Evolutionary conservation across 2,113 vertebrate species (phyloP).

Genomic region (Xiphophorus maculatus): DNA sequence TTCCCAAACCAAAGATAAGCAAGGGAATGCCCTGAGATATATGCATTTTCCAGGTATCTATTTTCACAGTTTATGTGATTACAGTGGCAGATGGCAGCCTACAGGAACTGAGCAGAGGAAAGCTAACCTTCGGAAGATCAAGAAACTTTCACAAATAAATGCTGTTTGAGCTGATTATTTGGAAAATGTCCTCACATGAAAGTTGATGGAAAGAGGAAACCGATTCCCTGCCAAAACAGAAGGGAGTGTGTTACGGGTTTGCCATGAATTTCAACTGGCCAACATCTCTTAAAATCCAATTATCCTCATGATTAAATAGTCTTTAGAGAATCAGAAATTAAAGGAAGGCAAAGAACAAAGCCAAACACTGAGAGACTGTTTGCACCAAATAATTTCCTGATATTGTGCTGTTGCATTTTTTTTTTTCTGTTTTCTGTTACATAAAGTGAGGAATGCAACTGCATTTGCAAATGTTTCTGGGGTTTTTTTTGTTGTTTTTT

Average conservation of each 20-base stretch:
- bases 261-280: not conserved
- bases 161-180: not conserved
- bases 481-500: too few species aligned
- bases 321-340: not conserved
- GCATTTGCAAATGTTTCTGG: too few species aligned
- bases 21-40: not conserved
- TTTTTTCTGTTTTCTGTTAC: too few species aligned
- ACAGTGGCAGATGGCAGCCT: not conserved
- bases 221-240: too few species aligned
- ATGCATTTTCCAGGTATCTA: not conserved
- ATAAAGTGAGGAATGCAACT: too few species aligned
- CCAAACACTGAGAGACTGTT: too few species aligned
- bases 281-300: not conserved
- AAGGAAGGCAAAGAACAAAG: not conserved
- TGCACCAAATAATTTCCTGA: too few species aligned
- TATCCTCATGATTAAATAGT: not conserved
- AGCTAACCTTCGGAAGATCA: not conserved
- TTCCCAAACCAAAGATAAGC: not conserved
- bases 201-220: too few species aligned
- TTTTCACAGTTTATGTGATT: slow-evolving; percentile 1
- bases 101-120: not conserved
- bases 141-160: not conserved
- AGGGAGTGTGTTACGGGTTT: too few species aligned
- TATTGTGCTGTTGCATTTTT: too few species aligned
- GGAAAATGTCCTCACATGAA: too few species aligned